Evolutionary conservation across 2,113 vertebrate species (phyloP), one percentile per base, ranked within the genome.

Genomic region (Typhlomys cinereus): DNA sequence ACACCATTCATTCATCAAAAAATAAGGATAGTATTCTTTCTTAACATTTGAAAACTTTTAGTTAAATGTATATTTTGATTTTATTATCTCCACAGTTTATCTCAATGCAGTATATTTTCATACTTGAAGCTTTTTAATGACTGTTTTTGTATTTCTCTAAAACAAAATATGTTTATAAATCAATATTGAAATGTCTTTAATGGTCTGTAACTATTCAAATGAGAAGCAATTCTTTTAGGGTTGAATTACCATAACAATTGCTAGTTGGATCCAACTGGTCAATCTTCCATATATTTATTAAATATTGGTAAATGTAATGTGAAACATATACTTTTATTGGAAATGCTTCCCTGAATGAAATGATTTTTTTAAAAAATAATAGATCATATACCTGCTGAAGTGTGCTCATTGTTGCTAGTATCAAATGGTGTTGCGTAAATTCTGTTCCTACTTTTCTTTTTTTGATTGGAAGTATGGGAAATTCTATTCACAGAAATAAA

Each of bases 301-400:
- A 59, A 79, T 90, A 64, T 95, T 90, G 64, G 39, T 85, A 44
- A 91, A 70, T 88, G 25, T 79, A 44, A 64, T 10, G 82, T 52
- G 64, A 91, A 96, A 87, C n/a, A 78, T 48, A 84, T 85, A 54
- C 9, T 82, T 95, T 80, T 92, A 44, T 79, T 92, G 36, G 41
- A 66, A 88, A 69, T 85, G 12, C 5, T 85, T 91, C 39, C 83
- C 31, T 85, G 69, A 91, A 69, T 57, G 18, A 91, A 18, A 41
- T 29, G 31, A 29, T 36, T 39, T 21, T 84, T 76, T 69, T 70
- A 76, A 36, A 83, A 5, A 44, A 29, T 74, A n/a, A 64, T 80
- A 71, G 59, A 66, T 21, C 50, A 88, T 31, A 2, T 21, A 34
- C 74, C 64, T 85, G 78, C 64, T 83, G 46, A 70, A 34, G 15